Evolutionary conservation across 2,888 invertebrate genomes (phyloP).

Genomic region (Capitulum mitella): DNA sequence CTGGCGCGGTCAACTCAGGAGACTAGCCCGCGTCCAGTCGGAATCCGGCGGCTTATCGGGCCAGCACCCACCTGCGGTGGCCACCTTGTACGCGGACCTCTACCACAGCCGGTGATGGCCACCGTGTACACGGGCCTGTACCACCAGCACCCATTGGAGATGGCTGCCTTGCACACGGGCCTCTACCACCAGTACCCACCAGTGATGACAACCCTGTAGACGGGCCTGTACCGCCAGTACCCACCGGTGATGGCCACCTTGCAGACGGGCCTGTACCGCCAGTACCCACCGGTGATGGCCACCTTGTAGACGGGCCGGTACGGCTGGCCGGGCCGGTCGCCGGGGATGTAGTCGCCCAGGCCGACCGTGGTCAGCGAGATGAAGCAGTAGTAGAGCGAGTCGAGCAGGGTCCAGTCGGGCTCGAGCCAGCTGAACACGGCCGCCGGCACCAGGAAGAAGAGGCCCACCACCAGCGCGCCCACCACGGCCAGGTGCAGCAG

Average conservation of each 20-base stretch:
- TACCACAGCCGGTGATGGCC: background rate
- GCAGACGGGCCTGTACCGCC: background rate
- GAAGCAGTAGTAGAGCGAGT: slow-evolving; percentile 85
- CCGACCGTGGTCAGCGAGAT: slow-evolving; percentile 84
- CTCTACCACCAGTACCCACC: slow-evolving; percentile 49
- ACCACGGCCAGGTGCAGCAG: slow-evolving; percentile 65
- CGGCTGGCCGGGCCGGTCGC: slow-evolving; percentile 66
- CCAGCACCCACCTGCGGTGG: slow-evolving; percentile 30
- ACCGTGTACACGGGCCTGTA: background rate
- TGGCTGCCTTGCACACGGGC: too few species aligned
- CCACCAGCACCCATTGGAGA: background rate
- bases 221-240: slow-evolving; percentile 48
- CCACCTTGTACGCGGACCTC: background rate
- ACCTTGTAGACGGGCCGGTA: slow-evolving; percentile 75
- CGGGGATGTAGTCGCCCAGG: slow-evolving; percentile 81
- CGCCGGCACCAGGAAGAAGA: slow-evolving; percentile 69
- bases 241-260: background rate
- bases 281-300: slow-evolving; percentile 61
- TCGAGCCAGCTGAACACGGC: slow-evolving; percentile 65
- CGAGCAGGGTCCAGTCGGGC: slow-evolving; percentile 73
- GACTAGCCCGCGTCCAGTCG: too few species aligned
- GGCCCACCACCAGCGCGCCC: slow-evolving; percentile 46
- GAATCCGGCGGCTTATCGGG: too few species aligned
- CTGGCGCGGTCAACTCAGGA: too few species aligned
- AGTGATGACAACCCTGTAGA: slow-evolving; percentile 75